Percentiles rank a stretch among this genome's conserved stretches.
phyloP scores from a whole-genome alignment of 2,113 vertebrate species.

The Synodontis membranacea region DNA sequence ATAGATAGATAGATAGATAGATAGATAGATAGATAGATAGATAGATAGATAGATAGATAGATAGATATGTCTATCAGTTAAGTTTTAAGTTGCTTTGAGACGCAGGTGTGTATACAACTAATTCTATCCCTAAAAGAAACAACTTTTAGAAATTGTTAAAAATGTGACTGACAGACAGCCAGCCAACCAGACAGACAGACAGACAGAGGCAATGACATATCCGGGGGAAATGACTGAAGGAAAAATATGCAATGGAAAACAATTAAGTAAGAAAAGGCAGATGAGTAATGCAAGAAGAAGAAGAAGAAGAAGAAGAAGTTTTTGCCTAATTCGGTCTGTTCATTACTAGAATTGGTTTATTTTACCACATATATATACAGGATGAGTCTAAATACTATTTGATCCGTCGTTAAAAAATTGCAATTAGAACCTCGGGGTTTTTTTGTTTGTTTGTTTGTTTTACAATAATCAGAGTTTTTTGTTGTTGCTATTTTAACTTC shows the following conservation, averaged over 20 bases:
- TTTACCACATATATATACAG: neutral
- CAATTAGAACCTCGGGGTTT: neutral
- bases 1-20: neutral
- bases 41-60: neutral
- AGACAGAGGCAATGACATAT: neutral
- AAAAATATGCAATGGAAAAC: too few species aligned
- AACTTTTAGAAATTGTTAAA: neutral
- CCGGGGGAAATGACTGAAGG: too few species aligned
- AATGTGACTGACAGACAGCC: neutral
- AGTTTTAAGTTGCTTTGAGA: neutral
- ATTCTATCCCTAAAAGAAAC: neutral
- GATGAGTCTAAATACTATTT: neutral
- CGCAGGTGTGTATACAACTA: neutral
- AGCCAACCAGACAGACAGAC: neutral
- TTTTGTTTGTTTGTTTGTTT: neutral
- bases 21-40: neutral
- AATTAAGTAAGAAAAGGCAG: too few species aligned
- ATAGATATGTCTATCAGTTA: too few species aligned
- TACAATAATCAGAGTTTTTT: neutral
- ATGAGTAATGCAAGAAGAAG: neutral
- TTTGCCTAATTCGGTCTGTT: neutral
- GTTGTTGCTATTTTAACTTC: neutral
- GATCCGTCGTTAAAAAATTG: neutral
- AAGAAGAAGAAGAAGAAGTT: neutral
- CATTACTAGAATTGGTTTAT: neutral